These are phyloP conservation scores for Plodia interpunctella DNA, from an alignment of 1,140 invertebrate genomes.

Conservation along the genomic window DNA sequence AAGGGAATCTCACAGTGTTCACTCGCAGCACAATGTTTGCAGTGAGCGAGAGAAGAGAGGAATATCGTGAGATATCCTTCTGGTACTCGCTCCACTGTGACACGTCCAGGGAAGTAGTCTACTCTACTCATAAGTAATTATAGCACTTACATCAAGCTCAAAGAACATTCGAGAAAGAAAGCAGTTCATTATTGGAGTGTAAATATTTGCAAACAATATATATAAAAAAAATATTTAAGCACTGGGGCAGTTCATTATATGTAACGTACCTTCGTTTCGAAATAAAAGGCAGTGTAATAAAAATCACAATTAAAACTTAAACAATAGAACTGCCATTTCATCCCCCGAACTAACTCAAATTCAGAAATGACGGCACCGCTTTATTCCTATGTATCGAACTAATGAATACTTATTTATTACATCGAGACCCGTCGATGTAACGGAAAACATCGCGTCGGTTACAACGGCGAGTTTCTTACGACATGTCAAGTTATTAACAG, in stretches of 20 bases:
- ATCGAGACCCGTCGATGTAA: conserved; percentile 49
- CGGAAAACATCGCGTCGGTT: conserved; percentile 19
- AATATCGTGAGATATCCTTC: conserved; percentile 14
- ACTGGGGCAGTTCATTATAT: conserved; percentile 33
- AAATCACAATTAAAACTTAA: conserved; percentile 27
- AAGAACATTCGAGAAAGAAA: conserved; percentile 62
- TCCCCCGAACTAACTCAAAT: conserved; percentile 71
- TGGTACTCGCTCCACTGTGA: conserved; percentile 57
- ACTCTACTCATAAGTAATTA: conserved; percentile 44
- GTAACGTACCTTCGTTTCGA: conserved; percentile 11
- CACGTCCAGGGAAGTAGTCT: conserved; percentile 55
- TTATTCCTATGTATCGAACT: conserved; percentile 57
- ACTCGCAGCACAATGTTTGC: conserved; percentile 53
- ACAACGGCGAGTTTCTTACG: conserved; percentile 20
- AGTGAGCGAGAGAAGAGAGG: conserved; percentile 40
- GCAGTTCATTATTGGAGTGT: conserved; percentile 51
- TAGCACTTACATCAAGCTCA: conserved; percentile 65
- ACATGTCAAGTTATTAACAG: conserved; percentile 12
- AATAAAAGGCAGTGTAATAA: conserved; percentile 28
- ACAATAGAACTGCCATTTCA: conserved; percentile 43
- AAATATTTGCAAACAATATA: conserved; percentile 21
- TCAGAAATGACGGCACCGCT: conserved; percentile 65
- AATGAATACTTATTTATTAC: conserved; percentile 68
- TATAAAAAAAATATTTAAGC: conserved; percentile 21
- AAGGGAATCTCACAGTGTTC: neutral